Evolutionary conservation across 2,797 vertebrate genomes (phyloP), one percentile per base, ranked within the genome.

Genomic region (Acanthopagrus latus): DNA sequence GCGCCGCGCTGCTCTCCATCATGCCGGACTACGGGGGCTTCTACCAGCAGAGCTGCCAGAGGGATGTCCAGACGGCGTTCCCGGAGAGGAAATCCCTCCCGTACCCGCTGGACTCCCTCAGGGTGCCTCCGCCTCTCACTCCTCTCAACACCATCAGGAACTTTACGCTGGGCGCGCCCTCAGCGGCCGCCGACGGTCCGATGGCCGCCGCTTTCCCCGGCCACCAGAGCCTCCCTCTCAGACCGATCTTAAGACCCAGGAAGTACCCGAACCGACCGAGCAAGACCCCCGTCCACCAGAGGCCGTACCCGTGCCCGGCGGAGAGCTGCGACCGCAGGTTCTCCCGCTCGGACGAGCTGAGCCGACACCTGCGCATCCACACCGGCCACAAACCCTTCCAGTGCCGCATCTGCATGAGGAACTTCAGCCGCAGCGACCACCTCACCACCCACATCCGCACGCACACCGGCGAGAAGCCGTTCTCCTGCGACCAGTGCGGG

Each of bases 111-210:
- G 97, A 98, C 77, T 93, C 96, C 2, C 92, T 97, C 52, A 75
- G 97, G 62, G 95, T 96, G 44, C 96, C 96, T 0, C 97, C 97
- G 2, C 96, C 97, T 16, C 96, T 99, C 84, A 98, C 98, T 3
- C 98, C 98, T 0, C 96, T 99, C 43, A 97, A 96, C 92, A 98
- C 97, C 82, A 98, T 98, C 87, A 94, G 97, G 80, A 98, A 97
- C 94, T 98, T 97, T 90, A 97, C 96, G 14, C 91, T 97, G 62
- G 95, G 94, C 0, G 96, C 95, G 0, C 94, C 96, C 3, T 81
- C 91, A 20, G 56, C 86, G 3, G 78, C 75, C 16, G 16, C 74
- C 12, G 96, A 96, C 7, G 90, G 93, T 18, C 85, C 94, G 7
- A 86, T 93, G 82, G 89, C 94, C 0, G 89, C 94, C 1, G 89